phyloP scores from a whole-genome alignment of 2,797 vertebrate genomes.

The Bradypus variegatus region DNA sequence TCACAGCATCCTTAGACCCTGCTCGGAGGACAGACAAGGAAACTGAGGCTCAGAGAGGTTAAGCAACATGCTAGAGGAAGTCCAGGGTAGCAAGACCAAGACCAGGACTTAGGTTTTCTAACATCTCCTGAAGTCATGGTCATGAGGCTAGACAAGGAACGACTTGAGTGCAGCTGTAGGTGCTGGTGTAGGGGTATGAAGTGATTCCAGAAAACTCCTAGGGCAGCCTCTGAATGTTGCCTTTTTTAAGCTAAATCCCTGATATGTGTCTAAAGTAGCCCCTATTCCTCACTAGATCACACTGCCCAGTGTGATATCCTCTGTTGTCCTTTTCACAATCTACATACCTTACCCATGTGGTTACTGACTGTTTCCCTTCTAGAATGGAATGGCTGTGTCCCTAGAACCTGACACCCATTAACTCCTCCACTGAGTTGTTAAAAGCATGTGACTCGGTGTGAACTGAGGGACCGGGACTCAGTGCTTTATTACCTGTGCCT shows the following conservation, averaged over 20 bases:
- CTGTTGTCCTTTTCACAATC: too few relatives aligned
- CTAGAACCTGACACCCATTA: background rate
- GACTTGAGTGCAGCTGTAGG: background rate
- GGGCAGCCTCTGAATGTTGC: background rate
- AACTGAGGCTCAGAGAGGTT: background rate
- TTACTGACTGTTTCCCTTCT: background rate
- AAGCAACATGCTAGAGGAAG: background rate
- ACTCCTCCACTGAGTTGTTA: background rate
- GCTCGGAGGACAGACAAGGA: background rate
- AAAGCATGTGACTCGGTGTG: fast-evolving
- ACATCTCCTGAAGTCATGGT: background rate
- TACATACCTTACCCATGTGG: background rate
- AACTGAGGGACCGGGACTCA: background rate
- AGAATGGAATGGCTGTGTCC: background rate
- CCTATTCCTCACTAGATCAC: background rate
- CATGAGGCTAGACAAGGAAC: background rate
- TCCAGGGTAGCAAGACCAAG: background rate
- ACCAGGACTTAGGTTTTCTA: background rate
- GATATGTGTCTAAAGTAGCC: background rate
- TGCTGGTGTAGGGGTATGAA: background rate
- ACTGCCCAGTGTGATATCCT: background rate
- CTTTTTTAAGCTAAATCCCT: background rate
- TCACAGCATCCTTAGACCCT: background rate
- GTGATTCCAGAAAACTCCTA: background rate
- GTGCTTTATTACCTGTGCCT: background rate